A percentile compares a stretch with the other conserved stretches of the same genome.
Conservation (phyloP, 2,797 vertebrate genomes). For the Chelon labrosus region DNA sequence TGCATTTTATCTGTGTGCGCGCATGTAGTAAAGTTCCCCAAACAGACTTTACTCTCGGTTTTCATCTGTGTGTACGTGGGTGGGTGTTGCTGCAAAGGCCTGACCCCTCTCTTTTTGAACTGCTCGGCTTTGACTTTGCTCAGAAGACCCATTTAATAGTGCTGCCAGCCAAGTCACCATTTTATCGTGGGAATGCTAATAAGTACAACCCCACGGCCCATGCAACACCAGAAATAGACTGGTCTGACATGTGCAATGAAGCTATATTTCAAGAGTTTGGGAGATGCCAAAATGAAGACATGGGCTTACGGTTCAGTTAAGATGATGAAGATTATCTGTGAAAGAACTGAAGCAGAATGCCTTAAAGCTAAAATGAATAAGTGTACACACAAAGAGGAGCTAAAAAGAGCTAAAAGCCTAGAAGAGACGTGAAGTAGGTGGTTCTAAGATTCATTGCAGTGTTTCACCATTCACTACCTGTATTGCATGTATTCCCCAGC, state of each 20-base stretch:
- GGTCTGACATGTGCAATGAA: constrained; percentile 40
- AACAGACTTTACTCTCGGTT: constrained; percentile 21
- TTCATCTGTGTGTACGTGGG: constrained; percentile 29
- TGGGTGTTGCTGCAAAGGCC: constrained; percentile 42
- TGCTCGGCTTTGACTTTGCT: constrained; percentile 63
- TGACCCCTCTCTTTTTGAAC: constrained; percentile 57
- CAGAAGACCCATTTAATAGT: constrained; percentile 60
- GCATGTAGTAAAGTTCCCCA: constrained; percentile 21
- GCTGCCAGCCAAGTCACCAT: constrained; percentile 61
- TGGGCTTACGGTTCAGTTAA: constrained; percentile 11
- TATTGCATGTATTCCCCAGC: constrained; percentile 66
- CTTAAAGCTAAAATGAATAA: not conserved
- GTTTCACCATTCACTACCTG: constrained; percentile 53
- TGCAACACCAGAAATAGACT: constrained; percentile 47
- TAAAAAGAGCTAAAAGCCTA: not conserved
- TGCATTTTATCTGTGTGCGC: constrained; percentile 1
- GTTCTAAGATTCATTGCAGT: constrained; percentile 16
- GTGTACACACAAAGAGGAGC: too few relatives aligned
- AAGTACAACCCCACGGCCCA: constrained; percentile 38
- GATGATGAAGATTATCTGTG: not conserved
- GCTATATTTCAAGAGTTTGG: constrained; percentile 40
- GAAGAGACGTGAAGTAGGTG: constrained; percentile 12
- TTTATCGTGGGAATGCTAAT: constrained; percentile 68
- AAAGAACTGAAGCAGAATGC: not conserved
- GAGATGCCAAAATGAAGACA: constrained; percentile 33